Evolutionary conservation across 2,797 vertebrate species (phyloP), one percentile per base, ranked within the genome.

Genomic region (Megalops cyprinoides): DNA sequence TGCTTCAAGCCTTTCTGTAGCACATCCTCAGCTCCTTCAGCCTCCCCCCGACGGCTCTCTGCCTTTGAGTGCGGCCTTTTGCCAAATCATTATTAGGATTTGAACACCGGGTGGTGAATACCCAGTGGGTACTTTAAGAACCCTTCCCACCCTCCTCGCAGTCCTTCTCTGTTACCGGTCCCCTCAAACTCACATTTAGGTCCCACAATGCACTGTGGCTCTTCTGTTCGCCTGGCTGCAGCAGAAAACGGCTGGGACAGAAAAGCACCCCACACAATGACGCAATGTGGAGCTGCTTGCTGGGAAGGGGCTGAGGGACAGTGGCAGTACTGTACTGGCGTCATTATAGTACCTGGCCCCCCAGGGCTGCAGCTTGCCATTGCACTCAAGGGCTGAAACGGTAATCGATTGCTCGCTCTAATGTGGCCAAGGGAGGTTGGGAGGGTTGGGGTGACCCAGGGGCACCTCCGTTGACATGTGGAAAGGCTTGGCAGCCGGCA

Each of bases 341-440:
- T 34, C 1, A 37, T 69, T 37, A 39, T 42, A 37, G 4, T 42
- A 65, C 15, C 65, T 86, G 91, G n/a, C 91, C 90, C 93, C 88
- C 86, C 83, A 92, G 91, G 88, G 93, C 92, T 86, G 82, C 58
- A 8, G 18, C 37, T 39, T 42, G 65, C 31, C 18, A 69, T 31
- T 4, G n/a, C n/a, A n/a, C n/a, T n/a, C n/a, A n/a, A n/a, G n/a
- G n/a, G n/a, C n/a, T n/a, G n/a, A n/a, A n/a, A n/a, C n/a, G n/a
- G 15, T 69, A 39, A 69, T 69, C 4, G 14, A 23, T 34, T 39
- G 20, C 8, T 18, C 65, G 65, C 34, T 39, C 3, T 69, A 39
- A 69, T 18, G 31, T 20, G 15, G 34, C 37, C 65, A 15, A 42
- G 18, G 18, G 31, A 39, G 34, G 15, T 1, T 60, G 28, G 58